phyloP scores from a whole-genome alignment of 2,888 invertebrate genomes.

The Drosophila limbata region DNA sequence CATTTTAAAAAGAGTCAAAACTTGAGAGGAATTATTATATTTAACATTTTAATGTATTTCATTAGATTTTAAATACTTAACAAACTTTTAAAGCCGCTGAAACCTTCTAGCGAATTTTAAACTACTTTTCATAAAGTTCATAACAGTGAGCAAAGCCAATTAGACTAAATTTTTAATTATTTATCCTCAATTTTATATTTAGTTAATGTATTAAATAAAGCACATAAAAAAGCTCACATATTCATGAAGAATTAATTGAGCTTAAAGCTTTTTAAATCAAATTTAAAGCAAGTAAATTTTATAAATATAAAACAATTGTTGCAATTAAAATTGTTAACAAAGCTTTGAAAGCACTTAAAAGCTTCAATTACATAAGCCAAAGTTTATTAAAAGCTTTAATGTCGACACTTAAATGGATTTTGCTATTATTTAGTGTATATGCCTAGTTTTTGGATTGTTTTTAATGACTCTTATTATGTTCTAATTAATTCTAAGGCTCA shows the following conservation, averaged over 20 bases:
- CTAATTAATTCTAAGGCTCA: neutral
- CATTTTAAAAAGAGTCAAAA: no score
- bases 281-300: no score
- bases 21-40: no score
- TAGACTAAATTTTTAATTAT: no score
- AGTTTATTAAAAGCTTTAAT: neutral
- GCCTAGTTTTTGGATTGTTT: neutral
- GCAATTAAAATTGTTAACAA: neutral
- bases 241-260: neutral
- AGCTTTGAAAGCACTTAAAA: conserved; percentile 1
- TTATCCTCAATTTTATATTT: no score
- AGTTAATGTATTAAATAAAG: no score
- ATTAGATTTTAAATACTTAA: neutral
- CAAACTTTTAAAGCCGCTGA: neutral
- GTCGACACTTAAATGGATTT: neutral
- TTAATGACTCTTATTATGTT: neutral
- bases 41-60: no score
- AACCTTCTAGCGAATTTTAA: neutral
- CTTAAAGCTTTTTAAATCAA: neutral
- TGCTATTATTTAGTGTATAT: neutral
- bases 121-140: neutral
- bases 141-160: no score
- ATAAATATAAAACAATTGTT: neutral
- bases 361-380: neutral
- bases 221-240: neutral